phyloP scores from a whole-genome alignment of 2,113 vertebrate genomes.

The Macquaria ambigua region DNA sequence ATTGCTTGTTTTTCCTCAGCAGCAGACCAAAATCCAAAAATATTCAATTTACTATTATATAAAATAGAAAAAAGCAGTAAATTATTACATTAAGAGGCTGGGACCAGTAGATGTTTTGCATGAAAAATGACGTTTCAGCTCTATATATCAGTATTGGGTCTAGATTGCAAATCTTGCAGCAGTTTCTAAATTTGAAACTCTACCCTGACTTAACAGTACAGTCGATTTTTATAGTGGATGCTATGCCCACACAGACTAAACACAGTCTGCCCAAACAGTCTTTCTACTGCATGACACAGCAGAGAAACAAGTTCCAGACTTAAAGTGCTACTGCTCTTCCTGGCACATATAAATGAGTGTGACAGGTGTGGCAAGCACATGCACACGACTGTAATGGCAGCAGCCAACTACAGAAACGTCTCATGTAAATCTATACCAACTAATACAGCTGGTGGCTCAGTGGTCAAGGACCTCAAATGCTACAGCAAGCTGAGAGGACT shows the following conservation, averaged over 20 bases:
- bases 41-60: not conserved
- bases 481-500: slow-evolving; percentile 15
- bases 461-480: slow-evolving; percentile 32
- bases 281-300: not conserved
- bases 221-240: not conserved
- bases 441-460: slow-evolving; percentile 38
- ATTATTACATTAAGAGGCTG: not conserved
- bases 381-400: slow-evolving; percentile 12
- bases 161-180: not conserved
- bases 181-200: not conserved
- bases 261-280: not conserved
- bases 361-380: slow-evolving; percentile 65
- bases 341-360: slow-evolving; percentile 43
- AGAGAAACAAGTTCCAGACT: slow-evolving; percentile 8
- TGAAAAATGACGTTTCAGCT: not conserved
- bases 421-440: slow-evolving; percentile 63
- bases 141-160: not conserved
- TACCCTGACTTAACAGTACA: not conserved
- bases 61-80: not conserved
- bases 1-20: not conserved
- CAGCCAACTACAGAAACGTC: slow-evolving; percentile 25
- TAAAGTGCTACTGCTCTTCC: not conserved
- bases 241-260: not conserved
- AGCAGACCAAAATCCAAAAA: not conserved
- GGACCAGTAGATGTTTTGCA: not conserved